A percentile compares a stretch with the other conserved stretches of the same genome.
Conservation (phyloP, 30 jellyfish, hydroid and myxozoan species). For the Hydractinia symbiolongicarpus region DNA sequence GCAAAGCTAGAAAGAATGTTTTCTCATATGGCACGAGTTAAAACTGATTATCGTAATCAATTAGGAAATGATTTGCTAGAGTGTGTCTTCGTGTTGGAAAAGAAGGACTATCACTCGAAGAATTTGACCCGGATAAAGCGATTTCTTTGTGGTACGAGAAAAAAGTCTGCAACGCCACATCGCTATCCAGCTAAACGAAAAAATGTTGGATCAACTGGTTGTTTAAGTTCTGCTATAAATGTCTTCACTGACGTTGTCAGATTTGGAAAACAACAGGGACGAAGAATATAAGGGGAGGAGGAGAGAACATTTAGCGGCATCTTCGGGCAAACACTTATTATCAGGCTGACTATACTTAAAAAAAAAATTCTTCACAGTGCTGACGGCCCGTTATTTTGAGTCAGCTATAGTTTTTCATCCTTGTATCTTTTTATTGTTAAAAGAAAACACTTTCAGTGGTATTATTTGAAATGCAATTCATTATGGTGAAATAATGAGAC, state of each 20-base stretch:
- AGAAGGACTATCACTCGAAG: background rate
- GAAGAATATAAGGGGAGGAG: background rate
- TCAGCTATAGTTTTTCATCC: too few relatives aligned
- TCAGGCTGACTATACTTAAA: too few relatives aligned
- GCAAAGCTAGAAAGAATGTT: conserved; percentile 18
- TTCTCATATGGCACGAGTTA: conserved; percentile 19
- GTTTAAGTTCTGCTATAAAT: background rate
- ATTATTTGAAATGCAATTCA: too few relatives aligned
- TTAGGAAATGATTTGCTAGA: background rate
- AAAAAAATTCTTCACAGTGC: too few relatives aligned
- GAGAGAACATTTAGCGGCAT: too few relatives aligned
- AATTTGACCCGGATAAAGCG: conserved; percentile 13
- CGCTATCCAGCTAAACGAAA: conserved; percentile 9
- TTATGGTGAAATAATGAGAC: too few relatives aligned
- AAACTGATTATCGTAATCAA: conserved; percentile 23
- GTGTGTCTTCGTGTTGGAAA: conserved; percentile 18
- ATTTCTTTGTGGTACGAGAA: conserved; percentile 9
- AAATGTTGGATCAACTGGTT: background rate
- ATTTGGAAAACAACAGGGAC: background rate
- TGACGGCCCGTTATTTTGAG: too few relatives aligned
- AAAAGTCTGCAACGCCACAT: background rate
- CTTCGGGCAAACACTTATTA: too few relatives aligned
- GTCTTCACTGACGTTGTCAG: conserved; percentile 1
- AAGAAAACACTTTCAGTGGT: too few relatives aligned
- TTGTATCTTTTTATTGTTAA: too few relatives aligned